Evolutionary conservation across 37 sponge, comb jelly and placozoan genomes (phyloP), one percentile per base, ranked within the genome.

Genomic region (Haliclona indistincta): DNA sequence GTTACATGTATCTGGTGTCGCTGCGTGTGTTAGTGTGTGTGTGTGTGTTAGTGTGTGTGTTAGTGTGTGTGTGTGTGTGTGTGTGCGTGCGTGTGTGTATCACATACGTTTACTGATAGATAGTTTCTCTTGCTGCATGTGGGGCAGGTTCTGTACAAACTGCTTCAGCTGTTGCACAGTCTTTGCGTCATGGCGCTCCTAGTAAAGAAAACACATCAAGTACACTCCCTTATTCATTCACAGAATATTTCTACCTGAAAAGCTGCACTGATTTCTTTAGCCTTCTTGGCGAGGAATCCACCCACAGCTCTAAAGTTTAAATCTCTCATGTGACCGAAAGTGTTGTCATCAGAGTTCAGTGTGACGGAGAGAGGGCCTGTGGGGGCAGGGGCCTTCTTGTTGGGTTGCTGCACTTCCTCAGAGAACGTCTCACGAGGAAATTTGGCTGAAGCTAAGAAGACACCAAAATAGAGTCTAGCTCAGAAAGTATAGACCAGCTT

Each of bases 141-240:
- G 92, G 4, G 99, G 99, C 0, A 99, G 60, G 62, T 93, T 93
- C 61, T 84, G 84, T 30, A 96, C 96, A 83, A 95, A 99, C 71
- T 90, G 79, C 82, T 95, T 99, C 68, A 99, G 56, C 52, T 99
- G 86, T 22, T 74, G 69, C 42, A 99, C 91, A 30, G 94, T 84
- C 74, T 90, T 91, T 4, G 91, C 94, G 62, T 73, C 82, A 33
- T 87, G 81, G 13, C 88, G 29, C 51, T 79, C 82, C 81, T 82
- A 39, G 1, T n/a, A 33, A 39, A 11, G n/a, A 7, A 54, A 54
- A n/a, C 28, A 61, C 15, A 61, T 61, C 15, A n/a, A 20, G 63
- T 6, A 37, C 41, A 67, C 22, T 13, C 7, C 25, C 7, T n/a
- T 61, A 61, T 10, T n/a, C 8, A 10, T 32, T 30, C 38, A 67